Evolutionary conservation across 2,113 vertebrate species (phyloP).

Genomic region (Microcebus jonahi): DNA sequence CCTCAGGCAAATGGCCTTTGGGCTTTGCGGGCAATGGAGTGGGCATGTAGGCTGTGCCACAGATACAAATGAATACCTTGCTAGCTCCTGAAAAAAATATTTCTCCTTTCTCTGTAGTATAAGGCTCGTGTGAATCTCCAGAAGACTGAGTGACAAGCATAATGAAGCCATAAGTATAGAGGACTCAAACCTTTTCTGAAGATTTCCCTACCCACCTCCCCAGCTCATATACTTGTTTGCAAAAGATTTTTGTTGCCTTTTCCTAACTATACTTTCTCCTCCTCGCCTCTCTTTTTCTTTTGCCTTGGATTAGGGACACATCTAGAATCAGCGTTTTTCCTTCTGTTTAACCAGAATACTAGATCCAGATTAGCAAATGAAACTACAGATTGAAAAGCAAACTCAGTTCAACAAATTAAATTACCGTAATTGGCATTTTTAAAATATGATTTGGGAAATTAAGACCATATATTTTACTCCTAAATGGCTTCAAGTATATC

Average conservation of each 20-base stretch:
- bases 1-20: neutral
- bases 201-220: neutral
- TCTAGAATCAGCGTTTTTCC: slow-evolving; percentile 55
- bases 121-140: slow-evolving; percentile 65
- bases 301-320: slow-evolving; percentile 55
- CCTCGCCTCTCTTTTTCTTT: neutral
- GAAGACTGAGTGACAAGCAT: slow-evolving; percentile 23
- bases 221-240: slow-evolving; percentile 19
- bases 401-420: slow-evolving; percentile 67
- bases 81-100: neutral
- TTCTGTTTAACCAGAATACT: slow-evolving; percentile 73
- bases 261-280: slow-evolving; percentile 63
- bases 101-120: slow-evolving; percentile 52
- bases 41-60: neutral
- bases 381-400: neutral
- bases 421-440: slow-evolving; percentile 69
- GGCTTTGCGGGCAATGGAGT: slow-evolving; percentile 19
- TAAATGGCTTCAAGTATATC: neutral
- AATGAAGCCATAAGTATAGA: slow-evolving; percentile 24
- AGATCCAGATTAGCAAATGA: slow-evolving; percentile 36
- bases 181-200: slow-evolving; percentile 51
- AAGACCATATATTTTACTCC: neutral
- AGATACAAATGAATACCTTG: neutral
- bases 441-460: slow-evolving; percentile 52
- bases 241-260: slow-evolving; percentile 22